phyloP scores from a whole-genome alignment of 2,113 vertebrate species.

The Pitta sordida region DNA sequence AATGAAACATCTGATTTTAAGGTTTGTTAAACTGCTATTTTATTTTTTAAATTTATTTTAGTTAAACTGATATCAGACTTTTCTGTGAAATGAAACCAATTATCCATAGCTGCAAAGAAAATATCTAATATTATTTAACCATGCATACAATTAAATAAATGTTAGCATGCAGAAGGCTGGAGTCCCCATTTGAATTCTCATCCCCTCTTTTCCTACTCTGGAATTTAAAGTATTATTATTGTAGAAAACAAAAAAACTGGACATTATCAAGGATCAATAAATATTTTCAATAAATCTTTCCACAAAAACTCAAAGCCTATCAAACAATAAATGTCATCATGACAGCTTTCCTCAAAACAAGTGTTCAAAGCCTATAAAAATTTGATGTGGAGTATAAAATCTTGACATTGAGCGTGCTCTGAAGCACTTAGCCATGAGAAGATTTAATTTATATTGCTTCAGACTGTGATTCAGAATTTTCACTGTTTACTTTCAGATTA shows the following conservation, averaged over 20 bases:
- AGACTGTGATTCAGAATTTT: not conserved
- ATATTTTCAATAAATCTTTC: too few relatives aligned
- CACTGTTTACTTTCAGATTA: not conserved
- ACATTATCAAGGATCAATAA: not conserved
- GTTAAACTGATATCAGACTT: not conserved
- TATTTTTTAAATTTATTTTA: not conserved
- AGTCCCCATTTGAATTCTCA: not conserved
- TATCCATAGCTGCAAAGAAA: not conserved
- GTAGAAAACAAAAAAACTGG: not conserved
- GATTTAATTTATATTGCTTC: not conserved
- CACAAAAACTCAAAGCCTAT: too few relatives aligned
- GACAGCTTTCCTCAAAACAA: not conserved
- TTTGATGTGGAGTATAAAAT: not conserved
- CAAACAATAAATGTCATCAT: not conserved
- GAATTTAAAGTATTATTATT: not conserved
- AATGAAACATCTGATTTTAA: conserved; percentile 72
- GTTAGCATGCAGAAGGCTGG: not conserved
- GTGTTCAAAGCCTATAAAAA: not conserved
- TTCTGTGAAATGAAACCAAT: too few relatives aligned
- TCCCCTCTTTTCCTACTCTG: accelerated
- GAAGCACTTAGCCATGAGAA: not conserved
- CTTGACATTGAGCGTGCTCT: accelerated
- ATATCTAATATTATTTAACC: not conserved
- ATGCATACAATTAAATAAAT: not conserved
- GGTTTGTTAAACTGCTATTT: conserved; percentile 64